Base-by-base conservation (phyloP, 2,113 vertebrate genomes). In the Solenodon paradoxus region DNA sequence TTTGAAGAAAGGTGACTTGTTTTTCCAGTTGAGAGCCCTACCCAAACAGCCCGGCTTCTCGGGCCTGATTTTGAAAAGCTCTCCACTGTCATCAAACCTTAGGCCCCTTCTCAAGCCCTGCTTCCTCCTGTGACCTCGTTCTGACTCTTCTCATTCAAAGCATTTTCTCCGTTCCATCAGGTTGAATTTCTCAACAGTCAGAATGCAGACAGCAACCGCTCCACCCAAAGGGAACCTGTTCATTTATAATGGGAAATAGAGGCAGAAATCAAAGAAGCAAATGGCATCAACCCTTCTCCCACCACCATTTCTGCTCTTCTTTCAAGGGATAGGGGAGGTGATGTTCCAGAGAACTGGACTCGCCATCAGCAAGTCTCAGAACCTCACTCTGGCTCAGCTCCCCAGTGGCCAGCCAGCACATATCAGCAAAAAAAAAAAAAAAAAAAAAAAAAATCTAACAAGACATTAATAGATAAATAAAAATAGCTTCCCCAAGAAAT, bases 401-500 rank as follows among this genome's bases (percentile, higher is more conserved):
- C 68, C 55, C 13, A 93, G 90, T 51, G 66, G 77, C 83, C 95
- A 95, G 95, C 51, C 78, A 80, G 96, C 61, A 55, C 61, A 49
- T 38, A 8, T 47, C 78, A 81, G 66, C 15, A 42, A 42, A 75
- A 47, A 59, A 35, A 79, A 57, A 63, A 92, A n/a, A n/a, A n/a
- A n/a, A n/a, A n/a, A n/a, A 8, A 40, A 63, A 42, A 69, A 93
- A 66, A 83, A 53, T 90, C 84, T 92, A 97, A 95, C 90, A 40
- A 92, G 97, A 97, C 94, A 96, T 97, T 97, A 97, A 97, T 97
- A 97, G 97, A 97, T 97, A 97, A 97, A 97, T 96, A 97, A 97
- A 97, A 97, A 97, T 97, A 97, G 94, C 96, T 97, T 92, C 90
- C 77, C 19, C 49, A 17, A 93, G 96, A 95, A 96, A 92, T 19